Base-by-base conservation (phyloP, 53 echinoderm and acorn worm genomes). In the Apostichopus leukothele region DNA sequence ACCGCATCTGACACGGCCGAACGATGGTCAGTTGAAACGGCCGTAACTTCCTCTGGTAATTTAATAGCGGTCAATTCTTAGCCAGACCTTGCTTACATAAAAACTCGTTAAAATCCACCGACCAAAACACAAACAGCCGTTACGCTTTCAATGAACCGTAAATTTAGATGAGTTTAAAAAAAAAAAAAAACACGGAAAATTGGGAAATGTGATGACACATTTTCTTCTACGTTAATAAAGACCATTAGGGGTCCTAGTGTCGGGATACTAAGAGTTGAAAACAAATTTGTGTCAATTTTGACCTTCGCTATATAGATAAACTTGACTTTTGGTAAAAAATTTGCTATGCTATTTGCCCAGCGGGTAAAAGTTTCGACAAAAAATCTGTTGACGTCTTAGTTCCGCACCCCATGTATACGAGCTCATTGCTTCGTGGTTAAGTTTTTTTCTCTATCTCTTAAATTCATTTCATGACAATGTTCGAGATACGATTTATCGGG, bases 31-130 rank as follows among this genome's bases (percentile, higher is more conserved):
- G 63, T 63, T 6, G 3, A 63, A 16, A 7, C 63, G 63, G 63
- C 16, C 16, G 63, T 13, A 63, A 13, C 16, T 13, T 9, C 39
- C 19, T 79, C n/a, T 51, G 53, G 53, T 79, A 79, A 79, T 79
- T 79, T 79, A 79, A 79, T 53, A 79, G 53, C 79, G 79, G 79
- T 79, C 79, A 79, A 18, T 11, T 79, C 14, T 50, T 50, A 79
- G 51, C 50, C n/a, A 52, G 79, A 79, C 53, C 54, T 52, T 63
- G 16, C 7, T 79, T 79, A 79, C 79, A 19, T 39, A 0, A 27
- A 77, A 14, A 51, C 50, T 77, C 77, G 77, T 77, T 50, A 77
- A 77, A 77, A 10, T 77, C 39, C 50, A 77, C 50, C 50, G 27
- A 77, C 25, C 52, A 51, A 79, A 79, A 53, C 51, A 79, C 79